Evolutionary conservation across 2,113 vertebrate species (phyloP).

Genomic region (Protobothrops mucrosquamatus): DNA sequence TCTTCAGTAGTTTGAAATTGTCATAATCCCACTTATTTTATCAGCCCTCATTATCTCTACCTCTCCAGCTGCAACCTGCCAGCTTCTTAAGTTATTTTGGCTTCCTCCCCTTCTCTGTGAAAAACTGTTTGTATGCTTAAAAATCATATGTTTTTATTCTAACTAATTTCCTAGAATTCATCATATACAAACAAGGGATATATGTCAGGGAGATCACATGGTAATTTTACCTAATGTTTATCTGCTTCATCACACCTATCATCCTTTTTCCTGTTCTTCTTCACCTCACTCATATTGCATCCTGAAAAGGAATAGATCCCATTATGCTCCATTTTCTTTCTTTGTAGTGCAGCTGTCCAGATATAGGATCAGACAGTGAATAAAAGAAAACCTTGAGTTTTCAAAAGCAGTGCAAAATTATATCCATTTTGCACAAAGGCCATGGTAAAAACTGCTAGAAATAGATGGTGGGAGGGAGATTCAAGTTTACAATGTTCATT

Average conservation of each 20-base stretch:
- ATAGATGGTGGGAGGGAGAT: background rate
- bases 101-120: background rate
- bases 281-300: background rate
- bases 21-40: background rate
- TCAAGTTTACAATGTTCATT: background rate
- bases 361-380: background rate
- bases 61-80: background rate
- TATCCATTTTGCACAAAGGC: background rate
- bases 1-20: background rate
- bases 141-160: background rate
- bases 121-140: background rate
- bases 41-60: background rate
- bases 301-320: background rate
- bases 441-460: background rate
- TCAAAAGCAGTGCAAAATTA: background rate
- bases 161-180: background rate
- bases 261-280: background rate
- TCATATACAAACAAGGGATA: background rate
- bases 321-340: background rate
- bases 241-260: background rate
- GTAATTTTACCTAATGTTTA: background rate
- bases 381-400: background rate
- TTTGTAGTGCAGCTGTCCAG: background rate
- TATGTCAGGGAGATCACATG: background rate
- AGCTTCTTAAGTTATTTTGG: background rate